Conservation (phyloP, 2,888 invertebrate genomes). For the Pachymerium ferrugineum region DNA sequence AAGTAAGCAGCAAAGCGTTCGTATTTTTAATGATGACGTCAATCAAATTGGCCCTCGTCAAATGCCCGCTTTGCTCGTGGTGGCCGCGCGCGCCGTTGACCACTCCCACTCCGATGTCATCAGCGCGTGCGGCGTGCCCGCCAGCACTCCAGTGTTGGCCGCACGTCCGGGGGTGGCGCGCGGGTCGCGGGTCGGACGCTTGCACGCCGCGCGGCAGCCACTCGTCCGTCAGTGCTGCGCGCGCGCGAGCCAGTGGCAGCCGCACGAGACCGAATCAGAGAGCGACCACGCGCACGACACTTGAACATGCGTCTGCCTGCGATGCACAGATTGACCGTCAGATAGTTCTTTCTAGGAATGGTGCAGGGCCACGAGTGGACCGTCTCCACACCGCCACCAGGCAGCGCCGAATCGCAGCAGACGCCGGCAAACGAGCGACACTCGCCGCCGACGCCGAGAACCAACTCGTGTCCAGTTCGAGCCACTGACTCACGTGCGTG, state of each 20-base stretch:
- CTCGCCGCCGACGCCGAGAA: background rate
- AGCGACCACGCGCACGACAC: conserved; percentile 7
- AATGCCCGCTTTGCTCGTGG: conserved; percentile 28
- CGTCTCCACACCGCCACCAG: background rate
- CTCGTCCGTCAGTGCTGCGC: conserved; percentile 29
- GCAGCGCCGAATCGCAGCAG: background rate
- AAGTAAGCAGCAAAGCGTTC: background rate
- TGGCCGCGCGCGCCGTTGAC: conserved; percentile 32
- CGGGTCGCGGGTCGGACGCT: conserved; percentile 31
- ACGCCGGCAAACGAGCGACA: conserved; percentile 3
- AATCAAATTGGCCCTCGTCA: conserved; percentile 32
- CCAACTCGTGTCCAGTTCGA: conserved; percentile 23
- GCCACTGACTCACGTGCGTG: conserved; percentile 14
- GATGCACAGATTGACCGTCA: background rate
- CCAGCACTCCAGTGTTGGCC: conserved; percentile 29
- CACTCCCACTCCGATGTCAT: conserved; percentile 34
- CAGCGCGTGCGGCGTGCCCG: conserved; percentile 19
- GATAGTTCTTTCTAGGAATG: background rate
- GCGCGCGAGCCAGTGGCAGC: conserved; percentile 16
- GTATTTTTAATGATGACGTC: conserved; percentile 31
- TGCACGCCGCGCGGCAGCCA: conserved; percentile 29
- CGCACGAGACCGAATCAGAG: conserved; percentile 10
- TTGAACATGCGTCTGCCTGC: background rate
- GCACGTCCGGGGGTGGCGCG: conserved; percentile 32
- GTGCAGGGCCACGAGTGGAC: conserved; percentile 6